Evolutionary conservation across 2,888 invertebrate species (phyloP), one percentile per base, ranked within the genome.

Genomic region (Pammene aurita): DNA sequence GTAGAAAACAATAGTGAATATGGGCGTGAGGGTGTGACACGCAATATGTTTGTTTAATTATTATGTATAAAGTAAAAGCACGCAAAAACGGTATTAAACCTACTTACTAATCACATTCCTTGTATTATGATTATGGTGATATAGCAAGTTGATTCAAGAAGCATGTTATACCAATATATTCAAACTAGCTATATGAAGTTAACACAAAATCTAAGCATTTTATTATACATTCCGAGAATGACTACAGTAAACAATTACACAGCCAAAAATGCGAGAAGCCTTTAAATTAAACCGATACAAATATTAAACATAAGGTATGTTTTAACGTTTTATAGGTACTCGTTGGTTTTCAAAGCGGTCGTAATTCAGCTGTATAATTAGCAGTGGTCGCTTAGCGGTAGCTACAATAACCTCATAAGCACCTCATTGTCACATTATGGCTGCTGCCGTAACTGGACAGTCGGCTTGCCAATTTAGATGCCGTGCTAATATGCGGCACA

Each of bases 381-480:
- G 41, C 14, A 42, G 10, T 44, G 14, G 35, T 16, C 16, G 7
- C 60, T 46, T 34, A 50, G 48, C 44, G 18, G 18, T 16, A 4
- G 18, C 26, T 13, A 52, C 52, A 26, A 52, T 52, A 18, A 50
- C 18, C 11, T 50, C n/a, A 41, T 50, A 46, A 56, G 55, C 46
- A 46, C 16, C 48, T 46, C 58, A 58, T 65, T 66, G 66, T 58
- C 58, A 60, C 34, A 38, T 35, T 60, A 66, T 66, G 66, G 58
- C 16, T 50, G 35, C 13, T 14, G 13, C 58, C 58, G 26, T 52
- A 54, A 66, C 66, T 42, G 66, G 58, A 42, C 57, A 50, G 13
- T 38, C 52, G 11, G 50, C 10, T 66, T 61, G 61, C 34, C 61
- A 41, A 67, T 67, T 67, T 44, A 18, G 46, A 38, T 60, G 26